phyloP scores from a whole-genome alignment of 2,888 invertebrate genomes.

The Papilio protenor region DNA sequence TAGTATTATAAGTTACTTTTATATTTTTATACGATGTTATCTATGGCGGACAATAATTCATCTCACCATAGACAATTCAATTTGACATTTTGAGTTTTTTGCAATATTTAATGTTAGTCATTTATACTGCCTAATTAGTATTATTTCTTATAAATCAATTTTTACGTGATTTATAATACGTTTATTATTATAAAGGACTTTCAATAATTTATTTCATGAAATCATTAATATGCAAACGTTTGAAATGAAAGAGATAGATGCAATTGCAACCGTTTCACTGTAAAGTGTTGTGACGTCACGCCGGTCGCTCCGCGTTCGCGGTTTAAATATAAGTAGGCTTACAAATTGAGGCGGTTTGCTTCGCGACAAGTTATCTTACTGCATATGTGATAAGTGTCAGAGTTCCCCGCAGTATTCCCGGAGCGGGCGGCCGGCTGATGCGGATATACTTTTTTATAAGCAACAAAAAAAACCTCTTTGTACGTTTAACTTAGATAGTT shows the following conservation, averaged over 20 bases:
- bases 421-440: conserved; percentile 56
- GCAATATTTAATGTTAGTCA: background rate
- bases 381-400: conserved; percentile 72
- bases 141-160: background rate
- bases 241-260: background rate
- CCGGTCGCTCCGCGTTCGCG: conserved; percentile 58
- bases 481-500: conserved; percentile 78
- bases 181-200: background rate
- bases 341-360: conserved; percentile 56
- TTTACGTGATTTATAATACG: background rate
- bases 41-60: background rate
- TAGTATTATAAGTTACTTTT: conserved; percentile 20
- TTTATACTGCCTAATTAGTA: background rate
- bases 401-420: conserved; percentile 57
- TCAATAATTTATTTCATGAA: conserved; percentile 2
- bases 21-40: conserved; percentile 12
- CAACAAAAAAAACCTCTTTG: conserved; percentile 67
- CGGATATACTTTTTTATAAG: conserved; percentile 46
- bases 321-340: conserved; percentile 59
- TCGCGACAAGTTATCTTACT: conserved; percentile 60
- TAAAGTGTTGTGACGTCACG: conserved; percentile 37
- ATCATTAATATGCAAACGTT: background rate
- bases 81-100: background rate
- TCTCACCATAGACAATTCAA: conserved; percentile 3
- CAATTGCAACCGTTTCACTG: conserved; percentile 40